These are phyloP conservation scores for Aphaenogaster ashmeadi DNA, from an alignment of 1,140 invertebrate genomes.

Conservation along the genomic window DNA sequence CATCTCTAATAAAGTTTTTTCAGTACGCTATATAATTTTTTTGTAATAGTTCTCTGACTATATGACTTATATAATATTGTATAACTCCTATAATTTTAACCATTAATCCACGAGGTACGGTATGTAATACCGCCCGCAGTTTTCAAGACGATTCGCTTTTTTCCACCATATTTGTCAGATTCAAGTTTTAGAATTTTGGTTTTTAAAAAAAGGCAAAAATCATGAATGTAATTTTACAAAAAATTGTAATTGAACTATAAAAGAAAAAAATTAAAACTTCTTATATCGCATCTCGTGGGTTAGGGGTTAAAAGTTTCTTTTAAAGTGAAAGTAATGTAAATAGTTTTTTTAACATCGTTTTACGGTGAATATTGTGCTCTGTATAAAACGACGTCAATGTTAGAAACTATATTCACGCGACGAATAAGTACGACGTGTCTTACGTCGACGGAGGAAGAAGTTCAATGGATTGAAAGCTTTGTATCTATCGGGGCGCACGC, in stretches of 20 bases:
- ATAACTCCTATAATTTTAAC: background rate
- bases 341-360: background rate
- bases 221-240: too few species aligned
- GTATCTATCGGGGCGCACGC: conserved; percentile 9
- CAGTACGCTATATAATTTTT: background rate
- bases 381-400: background rate
- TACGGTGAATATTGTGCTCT: background rate
- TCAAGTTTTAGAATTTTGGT: too few species aligned
- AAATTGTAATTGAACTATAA: too few species aligned
- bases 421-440: conserved; percentile 4
- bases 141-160: too few species aligned
- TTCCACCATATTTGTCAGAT: too few species aligned
- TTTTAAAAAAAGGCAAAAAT: too few species aligned
- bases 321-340: background rate
- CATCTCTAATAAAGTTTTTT: background rate
- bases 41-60: background rate
- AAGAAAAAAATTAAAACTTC: background rate
- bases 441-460: background rate
- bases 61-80: background rate
- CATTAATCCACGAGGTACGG: too few species aligned
- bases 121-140: too few species aligned
- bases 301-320: background rate
- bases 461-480: conserved; percentile 34
- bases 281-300: too few species aligned
- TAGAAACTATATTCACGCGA: background rate